A percentile compares a stretch with the other conserved stretches of the same genome.
These are phyloP conservation scores for Panthera uncia DNA, from an alignment of 2,113 vertebrate genomes.

Conservation along the genomic window DNA sequence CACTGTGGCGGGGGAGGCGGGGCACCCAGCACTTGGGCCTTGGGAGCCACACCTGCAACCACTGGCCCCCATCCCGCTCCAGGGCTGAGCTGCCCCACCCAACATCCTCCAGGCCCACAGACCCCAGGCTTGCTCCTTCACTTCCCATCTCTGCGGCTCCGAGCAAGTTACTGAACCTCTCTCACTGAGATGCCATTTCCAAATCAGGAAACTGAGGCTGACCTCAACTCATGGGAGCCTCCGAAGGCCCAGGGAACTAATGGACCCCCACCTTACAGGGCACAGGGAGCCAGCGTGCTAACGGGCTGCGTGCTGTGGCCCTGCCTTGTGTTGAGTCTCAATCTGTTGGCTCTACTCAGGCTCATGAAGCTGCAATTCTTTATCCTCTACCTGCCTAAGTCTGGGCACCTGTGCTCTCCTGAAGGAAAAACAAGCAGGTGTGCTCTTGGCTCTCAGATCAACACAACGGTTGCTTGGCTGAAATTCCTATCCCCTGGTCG, in stretches of 20 bases:
- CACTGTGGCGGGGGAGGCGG: accelerated
- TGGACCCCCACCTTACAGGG: neutral
- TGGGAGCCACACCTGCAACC: neutral
- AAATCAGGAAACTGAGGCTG: neutral
- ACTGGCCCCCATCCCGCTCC: neutral
- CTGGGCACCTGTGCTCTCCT: neutral
- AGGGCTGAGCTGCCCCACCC: no score
- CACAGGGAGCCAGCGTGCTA: neutral
- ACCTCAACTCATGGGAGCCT: neutral
- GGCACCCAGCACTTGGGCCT: no score
- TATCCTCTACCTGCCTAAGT: neutral
- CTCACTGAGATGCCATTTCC: neutral
- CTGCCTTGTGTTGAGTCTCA: accelerated
- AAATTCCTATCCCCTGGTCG: neutral
- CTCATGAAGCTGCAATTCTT: neutral
- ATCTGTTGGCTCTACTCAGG: neutral
- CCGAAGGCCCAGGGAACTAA: neutral
- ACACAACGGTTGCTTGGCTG: neutral
- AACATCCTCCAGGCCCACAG: neutral
- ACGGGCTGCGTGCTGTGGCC: neutral
- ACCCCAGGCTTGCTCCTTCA: neutral
- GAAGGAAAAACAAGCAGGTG: neutral
- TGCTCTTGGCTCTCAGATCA: neutral
- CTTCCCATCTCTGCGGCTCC: neutral
- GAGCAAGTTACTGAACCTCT: neutral